Conservation (phyloP, 1,140 invertebrate species). For the Ganaspis sp. region DNA sequence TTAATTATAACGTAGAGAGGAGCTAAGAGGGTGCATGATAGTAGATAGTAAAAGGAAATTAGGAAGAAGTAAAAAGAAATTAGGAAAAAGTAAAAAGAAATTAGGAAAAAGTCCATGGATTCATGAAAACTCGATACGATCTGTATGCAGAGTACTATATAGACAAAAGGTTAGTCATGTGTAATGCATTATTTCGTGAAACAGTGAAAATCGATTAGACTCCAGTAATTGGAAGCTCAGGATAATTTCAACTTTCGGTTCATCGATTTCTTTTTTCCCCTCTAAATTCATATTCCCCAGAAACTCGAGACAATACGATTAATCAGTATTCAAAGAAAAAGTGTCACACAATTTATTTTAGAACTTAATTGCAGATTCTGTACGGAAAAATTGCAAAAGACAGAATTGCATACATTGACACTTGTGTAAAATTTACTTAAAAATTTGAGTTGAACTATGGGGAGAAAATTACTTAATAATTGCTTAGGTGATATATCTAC, state of each 20-base stretch:
- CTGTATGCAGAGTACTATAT: slow-evolving; percentile 13
- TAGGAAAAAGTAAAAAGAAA: neutral
- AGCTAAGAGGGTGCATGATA: neutral
- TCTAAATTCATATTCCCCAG: neutral
- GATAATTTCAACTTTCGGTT: neutral
- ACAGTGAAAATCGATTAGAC: neutral
- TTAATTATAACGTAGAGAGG: neutral
- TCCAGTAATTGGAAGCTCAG: neutral
- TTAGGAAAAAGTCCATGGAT: neutral
- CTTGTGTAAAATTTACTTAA: too few species aligned
- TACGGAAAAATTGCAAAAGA: too few species aligned
- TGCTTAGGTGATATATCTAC: too few species aligned
- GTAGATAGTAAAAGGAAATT: neutral
- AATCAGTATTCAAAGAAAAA: neutral
- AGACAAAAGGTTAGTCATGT: neutral
- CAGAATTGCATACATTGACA: too few species aligned
- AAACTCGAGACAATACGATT: neutral
- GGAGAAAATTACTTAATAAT: too few species aligned
- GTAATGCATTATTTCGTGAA: slow-evolving; percentile 20
- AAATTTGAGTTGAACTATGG: too few species aligned
- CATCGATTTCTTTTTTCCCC: neutral
- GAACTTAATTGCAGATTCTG: neutral
- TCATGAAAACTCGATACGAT: neutral
- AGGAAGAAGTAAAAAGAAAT: too few species aligned
- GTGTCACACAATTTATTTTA: neutral